Conservation (phyloP, 2,888 invertebrate species). For the Trichopoda pennipes region DNA sequence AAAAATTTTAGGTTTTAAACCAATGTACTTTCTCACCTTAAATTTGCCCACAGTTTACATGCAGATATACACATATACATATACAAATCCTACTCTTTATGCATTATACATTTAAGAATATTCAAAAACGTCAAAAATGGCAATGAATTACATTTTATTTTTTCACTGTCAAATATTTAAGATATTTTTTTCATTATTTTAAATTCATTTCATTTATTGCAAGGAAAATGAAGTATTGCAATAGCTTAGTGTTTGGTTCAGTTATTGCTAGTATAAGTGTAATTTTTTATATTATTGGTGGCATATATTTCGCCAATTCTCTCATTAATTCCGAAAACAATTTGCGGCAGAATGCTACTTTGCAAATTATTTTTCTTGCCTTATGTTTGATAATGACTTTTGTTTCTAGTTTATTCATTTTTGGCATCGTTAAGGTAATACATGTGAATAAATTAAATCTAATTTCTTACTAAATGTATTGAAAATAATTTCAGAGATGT, state of each 20-base stretch:
- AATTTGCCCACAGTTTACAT: too few relatives aligned
- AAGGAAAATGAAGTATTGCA: conserved; percentile 39
- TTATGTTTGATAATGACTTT: conserved; percentile 39
- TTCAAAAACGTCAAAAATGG: conserved; percentile 5
- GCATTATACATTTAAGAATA: neutral
- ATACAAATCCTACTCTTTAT: neutral
- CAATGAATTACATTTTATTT: conserved; percentile 13
- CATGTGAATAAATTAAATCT: neutral
- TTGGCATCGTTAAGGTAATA: conserved; percentile 47
- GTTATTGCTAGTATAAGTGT: conserved; percentile 46
- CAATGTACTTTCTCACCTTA: too few relatives aligned
- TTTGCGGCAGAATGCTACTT: neutral
- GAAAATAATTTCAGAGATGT: conserved; percentile 6
- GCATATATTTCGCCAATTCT: conserved; percentile 21
- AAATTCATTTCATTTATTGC: neutral
- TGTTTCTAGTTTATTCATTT: conserved; percentile 32
- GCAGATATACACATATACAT: too few relatives aligned
- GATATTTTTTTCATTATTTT: too few relatives aligned
- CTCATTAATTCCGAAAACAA: conserved; percentile 6
- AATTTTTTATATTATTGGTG: conserved; percentile 32
- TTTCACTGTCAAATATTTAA: too few relatives aligned
- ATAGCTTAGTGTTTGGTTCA: conserved; percentile 30
- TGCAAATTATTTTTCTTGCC: conserved; percentile 19
- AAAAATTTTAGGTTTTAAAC: too few relatives aligned
- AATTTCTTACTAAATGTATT: neutral